Percentiles rank a stretch among this genome's conserved stretches.
Evolutionary conservation across 2,797 vertebrate species (phyloP).

Genomic region (Brotula barbata): DNA sequence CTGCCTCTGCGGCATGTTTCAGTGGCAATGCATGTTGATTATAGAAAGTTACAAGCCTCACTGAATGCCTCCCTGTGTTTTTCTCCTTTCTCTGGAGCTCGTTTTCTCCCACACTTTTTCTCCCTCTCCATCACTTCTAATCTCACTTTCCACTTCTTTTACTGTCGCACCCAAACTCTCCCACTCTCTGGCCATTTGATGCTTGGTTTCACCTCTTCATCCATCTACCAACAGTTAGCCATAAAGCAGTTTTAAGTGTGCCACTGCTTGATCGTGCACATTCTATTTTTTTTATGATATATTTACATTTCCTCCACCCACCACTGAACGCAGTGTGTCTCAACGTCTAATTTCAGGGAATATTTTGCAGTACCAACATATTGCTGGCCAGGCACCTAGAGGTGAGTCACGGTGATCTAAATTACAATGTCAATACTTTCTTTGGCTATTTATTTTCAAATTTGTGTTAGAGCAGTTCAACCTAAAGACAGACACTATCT

Average conservation of each 20-base stretch:
- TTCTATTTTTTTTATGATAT: conserved; percentile 47
- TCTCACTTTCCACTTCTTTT: conserved; percentile 58
- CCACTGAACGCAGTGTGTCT: conserved; percentile 38
- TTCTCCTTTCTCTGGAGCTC: conserved; percentile 21
- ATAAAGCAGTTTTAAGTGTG: conserved; percentile 60
- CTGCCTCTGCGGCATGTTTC: conserved; percentile 40
- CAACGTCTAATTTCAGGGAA: conserved; percentile 16
- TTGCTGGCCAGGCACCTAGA: conserved; percentile 24
- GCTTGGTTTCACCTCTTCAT: conserved; percentile 50
- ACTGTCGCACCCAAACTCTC: conserved; percentile 50
- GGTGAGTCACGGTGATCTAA: conserved; percentile 22
- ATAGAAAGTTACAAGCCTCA: conserved; percentile 44
- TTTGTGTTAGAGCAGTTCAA: conserved; percentile 53
- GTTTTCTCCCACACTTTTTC: background rate
- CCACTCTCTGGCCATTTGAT: conserved; percentile 55
- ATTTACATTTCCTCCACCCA: conserved; percentile 32
- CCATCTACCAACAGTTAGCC: conserved; percentile 50
- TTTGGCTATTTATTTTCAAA: conserved; percentile 43
- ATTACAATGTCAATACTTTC: conserved; percentile 27
- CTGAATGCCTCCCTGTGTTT: conserved; percentile 10
- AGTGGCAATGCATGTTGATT: conserved; percentile 54
- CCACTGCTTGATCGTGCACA: conserved; percentile 48
- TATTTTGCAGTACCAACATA: conserved; percentile 26
- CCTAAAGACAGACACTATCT: conserved; percentile 73
- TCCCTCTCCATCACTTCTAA: conserved; percentile 21